Conservation (phyloP, 37 sponge, comb jelly and placozoan species). For the Mnemiopsis leidyi region DNA sequence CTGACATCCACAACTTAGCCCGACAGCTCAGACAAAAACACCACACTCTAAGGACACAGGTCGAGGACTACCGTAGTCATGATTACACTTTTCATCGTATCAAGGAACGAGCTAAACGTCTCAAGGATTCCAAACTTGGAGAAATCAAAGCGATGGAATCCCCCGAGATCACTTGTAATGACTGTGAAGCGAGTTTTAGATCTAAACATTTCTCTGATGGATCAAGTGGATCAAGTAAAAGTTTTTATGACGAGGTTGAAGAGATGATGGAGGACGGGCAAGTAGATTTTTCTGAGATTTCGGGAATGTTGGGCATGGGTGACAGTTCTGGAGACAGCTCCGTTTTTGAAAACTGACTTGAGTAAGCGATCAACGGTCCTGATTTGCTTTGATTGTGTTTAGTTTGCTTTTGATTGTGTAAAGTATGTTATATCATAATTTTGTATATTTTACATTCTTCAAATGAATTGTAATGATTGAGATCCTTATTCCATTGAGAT, state of each 20-base stretch:
- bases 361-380: neutral
- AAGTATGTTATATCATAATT: no score
- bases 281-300: no score
- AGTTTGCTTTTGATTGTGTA: no score
- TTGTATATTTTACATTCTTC: no score
- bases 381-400: no score
- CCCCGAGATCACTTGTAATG: no score
- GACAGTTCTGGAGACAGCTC: neutral
- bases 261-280: neutral
- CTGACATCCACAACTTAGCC: neutral
- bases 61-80: neutral
- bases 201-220: neutral
- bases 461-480: no score
- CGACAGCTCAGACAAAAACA: neutral
- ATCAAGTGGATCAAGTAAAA: neutral
- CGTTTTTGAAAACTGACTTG: neutral
- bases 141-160: neutral
- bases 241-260: neutral
- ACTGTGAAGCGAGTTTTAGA: neutral
- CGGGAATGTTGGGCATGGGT: no score
- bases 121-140: neutral
- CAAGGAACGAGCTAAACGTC: neutral
- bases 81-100: neutral
- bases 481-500: no score
- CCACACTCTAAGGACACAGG: neutral